A percentile compares a stretch with the other conserved stretches of the same genome.
Conservation (phyloP, 2,888 invertebrate genomes). For the Drosophila parthenogenetica region DNA sequence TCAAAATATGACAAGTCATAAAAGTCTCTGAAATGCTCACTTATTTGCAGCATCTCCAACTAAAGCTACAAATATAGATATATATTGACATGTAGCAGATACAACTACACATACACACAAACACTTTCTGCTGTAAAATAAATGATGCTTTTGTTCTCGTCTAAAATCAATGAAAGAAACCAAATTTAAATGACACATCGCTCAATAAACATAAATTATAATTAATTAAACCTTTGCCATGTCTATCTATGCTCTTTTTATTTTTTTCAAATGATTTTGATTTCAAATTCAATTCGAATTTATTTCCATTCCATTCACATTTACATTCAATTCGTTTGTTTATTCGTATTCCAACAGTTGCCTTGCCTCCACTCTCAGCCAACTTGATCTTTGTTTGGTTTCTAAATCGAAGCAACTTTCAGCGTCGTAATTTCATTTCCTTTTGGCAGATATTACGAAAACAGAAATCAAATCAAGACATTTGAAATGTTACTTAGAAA, state of each 20-base stretch:
- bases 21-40: conserved; percentile 62
- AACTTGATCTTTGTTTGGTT: conserved; percentile 38
- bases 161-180: conserved; percentile 62
- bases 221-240: conserved; percentile 73
- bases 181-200: conserved; percentile 67
- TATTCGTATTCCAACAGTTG: conserved; percentile 21
- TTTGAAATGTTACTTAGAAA: conserved; percentile 3
- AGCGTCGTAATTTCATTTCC: conserved; percentile 25
- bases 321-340: conserved; percentile 38
- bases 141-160: conserved; percentile 52
- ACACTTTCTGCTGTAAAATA: conserved; percentile 1
- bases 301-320: conserved; percentile 29
- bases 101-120: conserved; percentile 15
- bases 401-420: conserved; percentile 36
- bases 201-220: conserved; percentile 79
- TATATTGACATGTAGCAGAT: conserved; percentile 14
- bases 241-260: conserved; percentile 47
- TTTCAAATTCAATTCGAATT: conserved; percentile 32
- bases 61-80: conserved; percentile 35
- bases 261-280: conserved; percentile 34
- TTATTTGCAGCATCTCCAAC: conserved; percentile 50
- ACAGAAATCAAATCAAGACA: not conserved
- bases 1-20: conserved; percentile 77
- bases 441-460: conserved; percentile 26
- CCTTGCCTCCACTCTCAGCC: conserved; percentile 20